Percentiles rank a stretch among this genome's conserved stretches.
phyloP scores from a whole-genome alignment of 2,888 invertebrate species.

The Arrhopalites spinosus region DNA sequence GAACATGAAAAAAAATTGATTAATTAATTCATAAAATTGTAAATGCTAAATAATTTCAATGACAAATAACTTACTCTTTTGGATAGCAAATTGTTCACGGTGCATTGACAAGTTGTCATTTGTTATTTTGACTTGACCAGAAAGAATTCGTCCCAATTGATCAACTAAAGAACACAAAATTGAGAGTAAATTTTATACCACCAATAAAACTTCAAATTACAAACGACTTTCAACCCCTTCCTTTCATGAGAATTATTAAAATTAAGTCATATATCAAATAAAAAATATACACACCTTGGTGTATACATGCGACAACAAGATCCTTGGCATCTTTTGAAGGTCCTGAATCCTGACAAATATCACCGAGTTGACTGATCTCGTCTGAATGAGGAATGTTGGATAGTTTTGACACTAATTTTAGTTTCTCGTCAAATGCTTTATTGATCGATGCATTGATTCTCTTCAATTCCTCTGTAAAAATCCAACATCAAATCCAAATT shows the following conservation, averaged over 20 bases:
- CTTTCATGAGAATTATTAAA: too few relatives aligned
- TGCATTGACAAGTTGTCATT: conserved; percentile 54
- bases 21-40: too few relatives aligned
- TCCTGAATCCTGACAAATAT: conserved; percentile 57
- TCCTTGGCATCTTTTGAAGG: conserved; percentile 67
- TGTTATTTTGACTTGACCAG: conserved; percentile 53
- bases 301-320: conserved; percentile 67
- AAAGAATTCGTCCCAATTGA: conserved; percentile 49
- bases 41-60: too few relatives aligned
- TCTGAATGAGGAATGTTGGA: conserved; percentile 72
- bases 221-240: too few relatives aligned
- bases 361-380: conserved; percentile 56
- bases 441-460: conserved; percentile 74
- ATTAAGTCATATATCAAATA: too few relatives aligned
- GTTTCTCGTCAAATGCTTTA: conserved; percentile 73
- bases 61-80: conserved; percentile 65
- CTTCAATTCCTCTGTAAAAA: conserved; percentile 70
- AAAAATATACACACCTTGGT: conserved; percentile 64
- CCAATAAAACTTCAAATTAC: not conserved
- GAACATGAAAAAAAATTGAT: too few relatives aligned
- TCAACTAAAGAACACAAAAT: conserved; percentile 47
- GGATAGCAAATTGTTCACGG: conserved; percentile 66
- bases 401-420: conserved; percentile 75
- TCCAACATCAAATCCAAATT: conserved; percentile 19
- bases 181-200: not conserved